These are phyloP conservation scores for Cheirogaleus major DNA, from an alignment of 2,797 vertebrate genomes.

Conservation along the genomic window DNA sequence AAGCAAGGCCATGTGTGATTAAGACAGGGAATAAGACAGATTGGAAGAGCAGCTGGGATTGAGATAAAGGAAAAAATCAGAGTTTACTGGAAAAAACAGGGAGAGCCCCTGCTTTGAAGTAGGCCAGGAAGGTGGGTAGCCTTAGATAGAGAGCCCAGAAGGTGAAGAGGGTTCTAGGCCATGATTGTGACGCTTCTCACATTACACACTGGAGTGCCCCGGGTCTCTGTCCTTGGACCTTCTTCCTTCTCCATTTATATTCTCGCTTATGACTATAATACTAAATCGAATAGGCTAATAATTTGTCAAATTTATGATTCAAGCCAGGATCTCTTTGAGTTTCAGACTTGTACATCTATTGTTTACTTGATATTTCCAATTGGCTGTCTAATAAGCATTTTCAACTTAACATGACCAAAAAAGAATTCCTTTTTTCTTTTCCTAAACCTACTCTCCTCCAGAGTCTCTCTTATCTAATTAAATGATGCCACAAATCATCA, in stretches of 20 bases:
- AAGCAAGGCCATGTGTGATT: neutral
- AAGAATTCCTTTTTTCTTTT: neutral
- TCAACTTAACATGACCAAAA: neutral
- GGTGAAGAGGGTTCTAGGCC: neutral
- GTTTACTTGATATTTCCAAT: conserved; percentile 1
- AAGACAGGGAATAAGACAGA: neutral
- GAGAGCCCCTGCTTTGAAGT: neutral
- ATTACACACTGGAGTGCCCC: neutral
- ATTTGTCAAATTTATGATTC: neutral
- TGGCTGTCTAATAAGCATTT: neutral
- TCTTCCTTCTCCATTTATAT: neutral
- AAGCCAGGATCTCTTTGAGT: neutral
- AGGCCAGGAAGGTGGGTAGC: neutral
- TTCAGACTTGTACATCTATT: neutral
- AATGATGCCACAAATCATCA: neutral
- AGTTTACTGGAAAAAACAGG: neutral
- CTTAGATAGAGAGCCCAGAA: neutral
- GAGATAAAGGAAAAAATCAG: neutral
- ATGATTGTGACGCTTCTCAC: fast-evolving
- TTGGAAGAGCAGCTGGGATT: neutral
- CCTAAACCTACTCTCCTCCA: neutral
- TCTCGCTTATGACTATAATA: neutral
- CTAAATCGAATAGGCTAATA: neutral
- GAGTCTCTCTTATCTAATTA: neutral
- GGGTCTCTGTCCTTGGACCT: neutral